A percentile compares a stretch with the other conserved stretches of the same genome.
These are phyloP conservation scores for Cyclophora albipunctata DNA, from an alignment of 2,888 invertebrate genomes.

Conservation along the genomic window DNA sequence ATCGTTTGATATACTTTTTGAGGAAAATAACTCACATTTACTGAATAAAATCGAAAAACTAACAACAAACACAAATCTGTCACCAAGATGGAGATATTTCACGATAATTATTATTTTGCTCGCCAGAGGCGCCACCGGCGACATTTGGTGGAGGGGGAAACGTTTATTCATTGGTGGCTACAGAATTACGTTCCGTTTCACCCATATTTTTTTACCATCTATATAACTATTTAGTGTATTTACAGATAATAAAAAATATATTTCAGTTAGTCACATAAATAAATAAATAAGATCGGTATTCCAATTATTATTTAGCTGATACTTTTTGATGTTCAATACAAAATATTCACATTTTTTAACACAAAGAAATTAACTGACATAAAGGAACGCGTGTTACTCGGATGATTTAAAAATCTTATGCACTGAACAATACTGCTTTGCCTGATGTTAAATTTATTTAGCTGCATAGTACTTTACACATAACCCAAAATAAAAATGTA, in stretches of 20 bases:
- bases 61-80: constrained; percentile 78
- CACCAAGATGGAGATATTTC: constrained; percentile 80
- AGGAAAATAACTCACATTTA: constrained; percentile 48
- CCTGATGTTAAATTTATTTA: background rate
- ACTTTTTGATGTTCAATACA: too few species aligned
- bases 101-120: constrained; percentile 64
- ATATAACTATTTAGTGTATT: too few species aligned
- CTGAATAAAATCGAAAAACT: constrained; percentile 57
- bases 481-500: background rate
- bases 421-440: background rate
- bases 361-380: too few species aligned
- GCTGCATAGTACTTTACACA: background rate
- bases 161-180: constrained; percentile 40
- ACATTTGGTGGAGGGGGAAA: constrained; percentile 39
- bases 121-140: constrained; percentile 61
- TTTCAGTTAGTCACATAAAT: too few species aligned
- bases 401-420: constrained; percentile 29
- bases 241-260: too few species aligned
- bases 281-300: too few species aligned
- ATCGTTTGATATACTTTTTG: constrained; percentile 41
- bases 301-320: too few species aligned
- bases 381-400: constrained; percentile 42
- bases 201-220: background rate
- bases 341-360: too few species aligned
- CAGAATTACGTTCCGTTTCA: constrained; percentile 42